A percentile compares a stretch with the other conserved stretches of the same genome.
Conservation (phyloP, 2,113 vertebrate genomes). For the Serinus canaria region DNA sequence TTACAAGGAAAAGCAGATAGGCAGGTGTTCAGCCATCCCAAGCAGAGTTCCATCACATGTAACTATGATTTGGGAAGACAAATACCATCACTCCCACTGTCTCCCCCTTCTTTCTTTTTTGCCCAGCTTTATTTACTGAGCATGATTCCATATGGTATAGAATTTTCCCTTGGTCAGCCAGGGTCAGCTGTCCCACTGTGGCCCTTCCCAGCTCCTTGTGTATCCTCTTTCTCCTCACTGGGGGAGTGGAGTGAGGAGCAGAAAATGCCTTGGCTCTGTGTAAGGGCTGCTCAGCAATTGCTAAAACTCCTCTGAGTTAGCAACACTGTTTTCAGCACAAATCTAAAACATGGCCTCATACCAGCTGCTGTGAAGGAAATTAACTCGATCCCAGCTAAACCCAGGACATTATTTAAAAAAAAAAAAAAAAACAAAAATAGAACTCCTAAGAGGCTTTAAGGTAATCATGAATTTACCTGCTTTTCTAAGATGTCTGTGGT, state of each 20-base stretch:
- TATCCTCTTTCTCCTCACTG: accelerated
- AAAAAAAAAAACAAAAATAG: not conserved
- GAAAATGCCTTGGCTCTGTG: not conserved
- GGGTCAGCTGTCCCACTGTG: not conserved
- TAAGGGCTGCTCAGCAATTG: not conserved
- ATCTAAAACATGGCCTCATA: not conserved
- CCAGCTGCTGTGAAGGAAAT: not conserved
- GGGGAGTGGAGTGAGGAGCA: accelerated
- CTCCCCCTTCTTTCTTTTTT: not conserved
- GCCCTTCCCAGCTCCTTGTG: not conserved
- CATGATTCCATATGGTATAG: too few relatives aligned
- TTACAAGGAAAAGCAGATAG: not conserved
- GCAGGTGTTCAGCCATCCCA: not conserved
- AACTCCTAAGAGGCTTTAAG: not conserved
- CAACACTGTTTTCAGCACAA: not conserved
- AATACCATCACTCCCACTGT: not conserved
- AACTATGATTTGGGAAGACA: not conserved
- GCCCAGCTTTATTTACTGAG: not conserved
- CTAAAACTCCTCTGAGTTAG: not conserved
- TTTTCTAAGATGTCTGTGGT: not conserved
- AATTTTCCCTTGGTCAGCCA: not conserved
- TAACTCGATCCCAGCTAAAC: not conserved
- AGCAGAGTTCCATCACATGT: accelerated
- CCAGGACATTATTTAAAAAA: too few relatives aligned
- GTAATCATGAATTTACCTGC: not conserved